These are phyloP conservation scores for Exephanes ischioxanthus DNA, from an alignment of 2,888 invertebrate genomes.

Conservation along the genomic window DNA sequence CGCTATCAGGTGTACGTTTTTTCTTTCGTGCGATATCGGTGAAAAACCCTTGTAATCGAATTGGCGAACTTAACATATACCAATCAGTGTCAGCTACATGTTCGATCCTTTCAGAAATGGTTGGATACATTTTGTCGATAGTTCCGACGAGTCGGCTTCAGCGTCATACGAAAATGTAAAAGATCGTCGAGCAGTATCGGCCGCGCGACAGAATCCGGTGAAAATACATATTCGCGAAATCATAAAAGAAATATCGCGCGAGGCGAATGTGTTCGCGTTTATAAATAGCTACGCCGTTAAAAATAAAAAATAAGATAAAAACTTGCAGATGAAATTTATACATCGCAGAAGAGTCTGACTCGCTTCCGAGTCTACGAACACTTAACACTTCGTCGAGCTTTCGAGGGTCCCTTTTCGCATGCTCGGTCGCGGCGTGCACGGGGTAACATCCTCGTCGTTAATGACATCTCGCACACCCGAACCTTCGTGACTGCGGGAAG, in stretches of 20 bases:
- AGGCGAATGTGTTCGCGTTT: not conserved
- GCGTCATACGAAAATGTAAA: not conserved
- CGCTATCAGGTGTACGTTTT: not conserved
- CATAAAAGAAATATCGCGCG: not conserved
- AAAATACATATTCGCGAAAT: not conserved
- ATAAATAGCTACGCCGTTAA: not conserved
- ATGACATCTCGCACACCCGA: constrained; percentile 41
- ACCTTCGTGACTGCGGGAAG: not conserved
- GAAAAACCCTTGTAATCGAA: not conserved
- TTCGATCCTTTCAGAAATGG: not conserved
- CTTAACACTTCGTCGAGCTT: constrained; percentile 15
- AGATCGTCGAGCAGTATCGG: not conserved
- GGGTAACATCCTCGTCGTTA: constrained; percentile 22
- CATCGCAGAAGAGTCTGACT: constrained; percentile 1
- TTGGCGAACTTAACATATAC: not conserved
- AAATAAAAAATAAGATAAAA: not conserved
- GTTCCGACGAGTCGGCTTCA: not conserved
- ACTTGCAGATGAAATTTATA: constrained; percentile 5
- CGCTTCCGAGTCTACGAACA: constrained; percentile 21
- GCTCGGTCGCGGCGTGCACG: constrained; percentile 13
- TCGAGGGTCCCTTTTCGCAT: constrained; percentile 20
- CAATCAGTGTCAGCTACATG: not conserved
- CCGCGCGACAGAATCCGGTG: not conserved
- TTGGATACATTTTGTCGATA: not conserved
- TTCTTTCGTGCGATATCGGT: not conserved